A percentile compares a stretch with the other conserved stretches of the same genome.
These are phyloP conservation scores for Horisme vitalbata DNA, from an alignment of 2,888 invertebrate genomes.

Conservation along the genomic window DNA sequence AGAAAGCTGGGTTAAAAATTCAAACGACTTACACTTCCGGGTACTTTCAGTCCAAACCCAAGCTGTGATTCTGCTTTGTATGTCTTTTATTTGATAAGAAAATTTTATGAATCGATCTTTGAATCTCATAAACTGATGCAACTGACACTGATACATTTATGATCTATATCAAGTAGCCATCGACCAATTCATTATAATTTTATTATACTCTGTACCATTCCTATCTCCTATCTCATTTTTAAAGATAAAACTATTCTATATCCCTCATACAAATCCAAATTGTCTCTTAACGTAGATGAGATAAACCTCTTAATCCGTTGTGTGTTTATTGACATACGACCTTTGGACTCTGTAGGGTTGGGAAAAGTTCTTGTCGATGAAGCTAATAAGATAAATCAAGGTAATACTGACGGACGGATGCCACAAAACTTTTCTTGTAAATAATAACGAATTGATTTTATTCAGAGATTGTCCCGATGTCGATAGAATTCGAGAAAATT, in stretches of 20 bases:
- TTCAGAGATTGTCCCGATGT: constrained; percentile 54
- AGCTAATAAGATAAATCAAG: constrained; percentile 71
- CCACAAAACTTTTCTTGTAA: constrained; percentile 51
- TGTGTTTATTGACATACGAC: constrained; percentile 38
- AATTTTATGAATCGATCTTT: not conserved
- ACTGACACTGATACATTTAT: not conserved
- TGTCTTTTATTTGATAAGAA: too few species aligned
- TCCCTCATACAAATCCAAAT: constrained; percentile 40
- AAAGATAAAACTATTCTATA: constrained; percentile 62
- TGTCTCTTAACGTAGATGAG: constrained; percentile 34
- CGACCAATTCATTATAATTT: constrained; percentile 30
- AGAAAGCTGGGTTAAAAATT: too few species aligned
- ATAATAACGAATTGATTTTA: constrained; percentile 57
- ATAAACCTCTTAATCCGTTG: constrained; percentile 47
- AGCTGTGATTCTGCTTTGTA: too few species aligned
- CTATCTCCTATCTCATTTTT: constrained; percentile 72
- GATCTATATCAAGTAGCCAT: not conserved
- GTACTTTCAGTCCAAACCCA: too few species aligned
- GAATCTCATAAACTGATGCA: too few species aligned
- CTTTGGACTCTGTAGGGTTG: constrained; percentile 39
- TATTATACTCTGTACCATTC: constrained; percentile 39
- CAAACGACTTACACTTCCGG: too few species aligned
- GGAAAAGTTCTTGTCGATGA: constrained; percentile 62
- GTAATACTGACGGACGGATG: constrained; percentile 51
- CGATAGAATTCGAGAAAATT: constrained; percentile 42